phyloP scores from a whole-genome alignment of 2,113 vertebrate genomes.

The Ptychochromis oligacanthus region DNA sequence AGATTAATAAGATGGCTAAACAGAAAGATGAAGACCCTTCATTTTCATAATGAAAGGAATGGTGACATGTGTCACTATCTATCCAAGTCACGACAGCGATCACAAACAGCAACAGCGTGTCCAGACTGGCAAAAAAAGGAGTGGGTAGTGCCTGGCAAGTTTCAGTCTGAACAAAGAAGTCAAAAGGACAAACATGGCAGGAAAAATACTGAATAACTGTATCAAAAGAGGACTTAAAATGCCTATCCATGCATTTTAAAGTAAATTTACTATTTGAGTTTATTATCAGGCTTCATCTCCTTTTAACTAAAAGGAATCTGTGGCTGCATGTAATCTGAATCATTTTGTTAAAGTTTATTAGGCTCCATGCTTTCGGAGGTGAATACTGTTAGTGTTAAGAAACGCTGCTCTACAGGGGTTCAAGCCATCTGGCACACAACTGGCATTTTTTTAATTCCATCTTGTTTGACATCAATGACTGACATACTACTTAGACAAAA shows the following conservation, averaged over 20 bases:
- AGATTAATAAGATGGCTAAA: slow-evolving; percentile 56
- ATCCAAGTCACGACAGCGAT: slow-evolving; percentile 2
- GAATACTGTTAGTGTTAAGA: slow-evolving; percentile 22
- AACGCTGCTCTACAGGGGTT: slow-evolving; percentile 32
- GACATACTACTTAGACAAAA: slow-evolving; percentile 25
- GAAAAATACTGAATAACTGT: neutral
- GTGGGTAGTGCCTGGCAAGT: neutral
- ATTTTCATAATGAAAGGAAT: slow-evolving; percentile 36
- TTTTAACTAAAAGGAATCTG: neutral
- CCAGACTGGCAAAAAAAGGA: neutral
- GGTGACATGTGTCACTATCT: slow-evolving; percentile 44
- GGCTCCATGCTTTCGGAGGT: neutral
- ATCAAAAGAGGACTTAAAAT: neutral
- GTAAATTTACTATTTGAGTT: neutral
- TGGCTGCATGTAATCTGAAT: neutral
- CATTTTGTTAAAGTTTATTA: neutral
- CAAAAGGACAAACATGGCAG: neutral
- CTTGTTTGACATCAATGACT: slow-evolving; percentile 45
- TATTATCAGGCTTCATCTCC: neutral
- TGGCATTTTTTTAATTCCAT: slow-evolving; percentile 27
- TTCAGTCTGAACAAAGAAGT: slow-evolving; percentile 17
- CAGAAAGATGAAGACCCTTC: slow-evolving; percentile 42
- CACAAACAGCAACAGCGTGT: neutral
- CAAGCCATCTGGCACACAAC: slow-evolving; percentile 49
- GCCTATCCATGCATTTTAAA: neutral